Evolutionary conservation across 2,797 vertebrate species (phyloP).

Genomic region (Lithobates pipiens): DNA sequence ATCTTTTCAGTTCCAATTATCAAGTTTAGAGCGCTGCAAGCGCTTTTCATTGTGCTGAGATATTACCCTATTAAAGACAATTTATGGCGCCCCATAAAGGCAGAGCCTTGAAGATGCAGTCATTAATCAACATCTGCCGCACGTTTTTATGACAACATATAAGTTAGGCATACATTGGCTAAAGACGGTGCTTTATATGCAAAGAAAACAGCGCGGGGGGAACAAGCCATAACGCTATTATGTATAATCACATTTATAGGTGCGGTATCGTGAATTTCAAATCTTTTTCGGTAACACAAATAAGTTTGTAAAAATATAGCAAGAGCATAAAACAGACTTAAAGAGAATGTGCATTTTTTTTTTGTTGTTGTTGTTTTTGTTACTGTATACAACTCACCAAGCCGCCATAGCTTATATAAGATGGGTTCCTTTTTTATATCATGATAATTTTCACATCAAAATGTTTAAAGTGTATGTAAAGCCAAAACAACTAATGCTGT

Average conservation of each 20-base stretch:
- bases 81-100: constrained; percentile 48
- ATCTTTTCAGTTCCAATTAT: constrained; percentile 46
- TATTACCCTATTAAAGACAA: constrained; percentile 46
- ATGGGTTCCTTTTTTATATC: too few species aligned
- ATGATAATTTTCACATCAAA: too few species aligned
- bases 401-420: too few species aligned
- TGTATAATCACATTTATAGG: constrained; percentile 28
- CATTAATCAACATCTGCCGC: constrained; percentile 35
- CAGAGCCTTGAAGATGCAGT: constrained; percentile 5
- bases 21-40: constrained; percentile 28
- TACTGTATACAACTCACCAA: too few species aligned
- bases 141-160: constrained; percentile 35
- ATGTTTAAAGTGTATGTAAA: too few species aligned
- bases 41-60: constrained; percentile 36
- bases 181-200: constrained; percentile 36
- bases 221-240: not conserved
- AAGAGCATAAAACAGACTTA: too few species aligned
- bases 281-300: not conserved
- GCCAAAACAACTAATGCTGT: too few species aligned
- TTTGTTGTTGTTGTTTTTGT: too few species aligned
- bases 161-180: constrained; percentile 9
- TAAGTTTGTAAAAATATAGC: too few species aligned
- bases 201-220: constrained; percentile 3
- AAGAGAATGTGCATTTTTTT: too few species aligned
- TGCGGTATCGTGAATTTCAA: not conserved